Evolutionary conservation across 2,888 invertebrate species (phyloP).

Genomic region (Entomobrya multifasciata): DNA sequence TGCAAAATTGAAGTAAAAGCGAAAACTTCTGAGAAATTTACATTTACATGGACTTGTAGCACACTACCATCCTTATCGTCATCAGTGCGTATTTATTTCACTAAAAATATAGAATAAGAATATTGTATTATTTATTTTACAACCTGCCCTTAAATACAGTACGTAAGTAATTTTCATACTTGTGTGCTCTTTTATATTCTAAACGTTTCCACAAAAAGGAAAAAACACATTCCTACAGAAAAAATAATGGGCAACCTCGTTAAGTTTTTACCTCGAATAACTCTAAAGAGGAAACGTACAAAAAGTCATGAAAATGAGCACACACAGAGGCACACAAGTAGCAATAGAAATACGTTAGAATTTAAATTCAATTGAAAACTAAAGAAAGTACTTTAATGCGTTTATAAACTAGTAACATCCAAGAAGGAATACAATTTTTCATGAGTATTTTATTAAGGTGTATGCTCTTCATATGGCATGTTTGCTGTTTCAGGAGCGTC

Average conservation of each 20-base stretch:
- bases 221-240: neutral
- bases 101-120: too few species aligned
- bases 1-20: neutral
- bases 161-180: too few species aligned
- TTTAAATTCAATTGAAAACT: neutral
- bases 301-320: slow-evolving; percentile 27
- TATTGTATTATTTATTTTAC: too few species aligned
- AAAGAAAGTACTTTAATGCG: too few species aligned
- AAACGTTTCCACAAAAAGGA: neutral
- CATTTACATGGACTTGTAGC: too few species aligned
- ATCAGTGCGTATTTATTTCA: too few species aligned
- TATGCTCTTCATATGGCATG: too few species aligned
- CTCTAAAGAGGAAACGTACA: slow-evolving; percentile 34
- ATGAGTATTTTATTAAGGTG: neutral
- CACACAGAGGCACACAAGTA: neutral
- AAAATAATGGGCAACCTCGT: slow-evolving; percentile 41
- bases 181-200: too few species aligned
- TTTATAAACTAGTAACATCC: neutral
- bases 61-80: too few species aligned
- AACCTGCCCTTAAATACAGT: too few species aligned
- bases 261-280: neutral
- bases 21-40: too few species aligned
- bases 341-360: neutral
- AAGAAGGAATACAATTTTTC: neutral
- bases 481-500: slow-evolving; percentile 23